These are phyloP conservation scores for Drosophila busckii DNA, from an alignment of 1,140 invertebrate species.

Conservation along the genomic window DNA sequence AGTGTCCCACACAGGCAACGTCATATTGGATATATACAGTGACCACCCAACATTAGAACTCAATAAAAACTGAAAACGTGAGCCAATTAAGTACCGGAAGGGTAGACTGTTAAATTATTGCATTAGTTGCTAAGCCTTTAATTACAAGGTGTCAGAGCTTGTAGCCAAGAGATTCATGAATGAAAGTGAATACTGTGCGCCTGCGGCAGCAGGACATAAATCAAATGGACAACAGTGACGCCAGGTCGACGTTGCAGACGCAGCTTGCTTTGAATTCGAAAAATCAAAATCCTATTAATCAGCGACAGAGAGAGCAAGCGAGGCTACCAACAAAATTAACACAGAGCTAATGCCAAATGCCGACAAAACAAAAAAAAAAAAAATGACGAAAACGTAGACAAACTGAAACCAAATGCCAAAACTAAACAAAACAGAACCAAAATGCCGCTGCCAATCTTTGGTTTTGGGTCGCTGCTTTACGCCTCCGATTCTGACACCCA, in stretches of 20 bases:
- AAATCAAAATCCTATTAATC: conserved; percentile 72
- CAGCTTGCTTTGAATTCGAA: conserved; percentile 39
- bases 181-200: conserved; percentile 30
- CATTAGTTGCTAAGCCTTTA: conserved; percentile 66
- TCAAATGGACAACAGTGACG: conserved; percentile 43
- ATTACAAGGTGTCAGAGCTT: conserved; percentile 35
- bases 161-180: conserved; percentile 32
- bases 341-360: conserved; percentile 64
- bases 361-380: too few relatives aligned
- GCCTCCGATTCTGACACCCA: conserved; percentile 49
- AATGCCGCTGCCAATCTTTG: conserved; percentile 39
- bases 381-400: conserved; percentile 58
- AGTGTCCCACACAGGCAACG: conserved; percentile 31
- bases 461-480: conserved; percentile 22
- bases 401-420: conserved; percentile 20
- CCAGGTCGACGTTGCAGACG: conserved; percentile 13
- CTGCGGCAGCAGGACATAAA: conserved; percentile 42
- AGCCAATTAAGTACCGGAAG: conserved; percentile 70
- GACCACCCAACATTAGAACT: conserved; percentile 44
- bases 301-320: conserved; percentile 25
- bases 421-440: background rate
- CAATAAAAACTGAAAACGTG: conserved; percentile 21
- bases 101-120: conserved; percentile 72
- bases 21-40: background rate
- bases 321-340: conserved; percentile 49